phyloP scores from a whole-genome alignment of 2,113 vertebrate genomes.

The Sinocyclocheilus anophthalmus region DNA sequence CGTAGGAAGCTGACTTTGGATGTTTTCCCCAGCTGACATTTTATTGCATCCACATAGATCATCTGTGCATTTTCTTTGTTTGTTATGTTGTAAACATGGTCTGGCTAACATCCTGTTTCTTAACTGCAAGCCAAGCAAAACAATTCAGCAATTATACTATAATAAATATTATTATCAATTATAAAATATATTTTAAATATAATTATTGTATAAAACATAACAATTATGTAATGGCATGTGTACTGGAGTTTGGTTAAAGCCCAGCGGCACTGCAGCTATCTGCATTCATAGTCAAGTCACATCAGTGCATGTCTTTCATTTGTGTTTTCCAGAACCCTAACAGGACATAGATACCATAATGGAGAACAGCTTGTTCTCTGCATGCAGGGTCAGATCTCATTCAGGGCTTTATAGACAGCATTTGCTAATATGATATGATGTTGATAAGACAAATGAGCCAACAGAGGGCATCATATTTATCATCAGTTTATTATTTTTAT shows the following conservation, averaged over 20 bases:
- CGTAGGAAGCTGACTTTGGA: background rate
- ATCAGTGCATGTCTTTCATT: slow-evolving; percentile 1
- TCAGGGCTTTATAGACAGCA: background rate
- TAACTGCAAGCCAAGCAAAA: too few species aligned
- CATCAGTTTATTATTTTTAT: too few species aligned
- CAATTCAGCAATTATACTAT: too few species aligned
- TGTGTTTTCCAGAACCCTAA: background rate
- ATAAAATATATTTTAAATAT: too few species aligned
- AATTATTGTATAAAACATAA: too few species aligned
- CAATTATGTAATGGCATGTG: background rate
- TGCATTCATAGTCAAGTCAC: slow-evolving; percentile 16
- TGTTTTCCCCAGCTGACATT: background rate
- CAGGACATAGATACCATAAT: slow-evolving; percentile 19
- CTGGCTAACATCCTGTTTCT: too few species aligned
- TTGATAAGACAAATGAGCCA: background rate
- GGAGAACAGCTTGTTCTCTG: background rate
- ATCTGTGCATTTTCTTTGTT: background rate
- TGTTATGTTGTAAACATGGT: too few species aligned
- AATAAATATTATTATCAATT: too few species aligned
- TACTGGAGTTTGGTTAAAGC: background rate
- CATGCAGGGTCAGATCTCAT: background rate
- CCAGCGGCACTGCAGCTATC: background rate
- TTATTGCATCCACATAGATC: background rate
- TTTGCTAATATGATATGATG: background rate
- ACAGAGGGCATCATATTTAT: background rate